These are phyloP conservation scores for Scelioninae gen. 2 DNA, from an alignment of 2,888 invertebrate species.

Conservation along the genomic window DNA sequence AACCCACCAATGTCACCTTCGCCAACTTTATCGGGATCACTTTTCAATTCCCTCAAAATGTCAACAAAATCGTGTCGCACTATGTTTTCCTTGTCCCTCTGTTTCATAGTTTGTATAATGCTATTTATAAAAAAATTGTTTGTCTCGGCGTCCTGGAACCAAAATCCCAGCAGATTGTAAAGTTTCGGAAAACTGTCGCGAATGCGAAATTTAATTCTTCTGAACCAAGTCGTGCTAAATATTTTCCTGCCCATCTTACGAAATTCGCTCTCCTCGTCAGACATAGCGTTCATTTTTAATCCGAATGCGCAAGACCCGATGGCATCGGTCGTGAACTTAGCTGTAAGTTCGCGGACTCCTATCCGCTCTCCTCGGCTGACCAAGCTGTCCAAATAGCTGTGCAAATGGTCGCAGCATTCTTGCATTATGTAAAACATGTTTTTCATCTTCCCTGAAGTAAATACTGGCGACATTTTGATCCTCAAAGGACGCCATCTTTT, in stretches of 20 bases:
- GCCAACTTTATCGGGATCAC: conserved; percentile 61
- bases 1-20: conserved; percentile 63
- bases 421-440: conserved; percentile 74
- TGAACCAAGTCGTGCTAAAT: conserved; percentile 61
- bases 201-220: conserved; percentile 59
- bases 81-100: conserved; percentile 72
- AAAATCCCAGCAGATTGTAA: conserved; percentile 56
- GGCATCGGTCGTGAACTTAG: conserved; percentile 75
- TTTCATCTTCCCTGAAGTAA: conserved; percentile 76
- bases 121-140: conserved; percentile 69
- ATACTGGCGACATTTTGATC: conserved; percentile 74
- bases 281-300: conserved; percentile 73
- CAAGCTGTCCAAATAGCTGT: conserved; percentile 64
- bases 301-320: conserved; percentile 76
- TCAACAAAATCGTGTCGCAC: conserved; percentile 75
- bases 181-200: conserved; percentile 61
- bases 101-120: conserved; percentile 70
- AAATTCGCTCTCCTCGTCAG: conserved; percentile 72
- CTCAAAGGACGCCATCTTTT: conserved; percentile 75
- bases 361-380: conserved; percentile 58
- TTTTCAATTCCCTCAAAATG: conserved; percentile 71
- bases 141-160: conserved; percentile 62
- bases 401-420: conserved; percentile 71
- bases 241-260: conserved; percentile 71
- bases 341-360: conserved; percentile 70